Evolutionary conservation across 2,888 invertebrate species (phyloP).

Genomic region (Clivina fossor): DNA sequence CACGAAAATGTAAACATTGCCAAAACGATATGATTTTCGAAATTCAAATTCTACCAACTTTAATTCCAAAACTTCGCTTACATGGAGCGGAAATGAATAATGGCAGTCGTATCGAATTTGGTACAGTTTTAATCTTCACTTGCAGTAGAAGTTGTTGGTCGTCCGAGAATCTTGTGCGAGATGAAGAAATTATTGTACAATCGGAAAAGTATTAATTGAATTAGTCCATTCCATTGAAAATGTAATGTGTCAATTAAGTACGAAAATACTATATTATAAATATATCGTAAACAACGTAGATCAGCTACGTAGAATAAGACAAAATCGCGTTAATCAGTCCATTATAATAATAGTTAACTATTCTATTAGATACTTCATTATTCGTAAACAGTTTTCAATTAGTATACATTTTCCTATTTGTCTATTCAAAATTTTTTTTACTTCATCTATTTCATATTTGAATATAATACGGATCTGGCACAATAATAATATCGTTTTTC

Average conservation of each 20-base stretch:
- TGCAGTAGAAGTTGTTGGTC: slow-evolving; percentile 87
- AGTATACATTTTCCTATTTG: too few relatives aligned
- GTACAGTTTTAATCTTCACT: slow-evolving; percentile 82
- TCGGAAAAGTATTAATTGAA: slow-evolving; percentile 58
- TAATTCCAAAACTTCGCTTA: slow-evolving; percentile 70
- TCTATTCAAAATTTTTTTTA: too few relatives aligned
- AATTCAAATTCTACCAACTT: slow-evolving; percentile 79
- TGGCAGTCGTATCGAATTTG: slow-evolving; percentile 71
- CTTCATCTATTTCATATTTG: too few relatives aligned
- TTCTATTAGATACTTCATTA: slow-evolving; percentile 14
- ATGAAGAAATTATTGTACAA: slow-evolving; percentile 76
- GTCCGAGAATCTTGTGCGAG: slow-evolving; percentile 63
- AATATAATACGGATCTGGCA: too few relatives aligned
- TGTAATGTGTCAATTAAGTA: slow-evolving; percentile 28
- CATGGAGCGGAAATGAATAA: slow-evolving; percentile 55
- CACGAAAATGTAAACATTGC: slow-evolving; percentile 66
- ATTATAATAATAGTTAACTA: slow-evolving; percentile 22
- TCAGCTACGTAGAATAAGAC: slow-evolving; percentile 20
- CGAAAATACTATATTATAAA: slow-evolving; percentile 8
- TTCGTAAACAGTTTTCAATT: too few relatives aligned
- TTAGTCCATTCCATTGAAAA: slow-evolving; percentile 21
- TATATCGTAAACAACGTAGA: too few relatives aligned
- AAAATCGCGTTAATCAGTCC: slow-evolving; percentile 25
- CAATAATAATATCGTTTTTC: too few relatives aligned
- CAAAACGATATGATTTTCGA: slow-evolving; percentile 75